Percentiles rank a stretch among this genome's conserved stretches.
phyloP scores from a whole-genome alignment of 2,797 vertebrate species.

The Hyperoplus lanceolatus region DNA sequence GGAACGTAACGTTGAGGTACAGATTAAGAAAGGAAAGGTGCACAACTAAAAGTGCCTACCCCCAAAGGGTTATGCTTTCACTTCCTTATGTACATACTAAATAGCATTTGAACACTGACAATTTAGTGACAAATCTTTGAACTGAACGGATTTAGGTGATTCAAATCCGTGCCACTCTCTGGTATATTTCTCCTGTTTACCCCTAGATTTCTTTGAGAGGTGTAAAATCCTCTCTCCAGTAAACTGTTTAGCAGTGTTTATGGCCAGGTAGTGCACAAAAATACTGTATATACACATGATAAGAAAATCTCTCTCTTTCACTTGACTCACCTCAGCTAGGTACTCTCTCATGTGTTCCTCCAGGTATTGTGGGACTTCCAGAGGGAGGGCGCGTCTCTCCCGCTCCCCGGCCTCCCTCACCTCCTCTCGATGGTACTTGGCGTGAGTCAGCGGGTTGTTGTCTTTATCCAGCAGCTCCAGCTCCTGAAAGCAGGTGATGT shows the following conservation, averaged over 20 bases:
- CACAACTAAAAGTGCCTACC: no score
- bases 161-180: no score
- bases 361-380: conserved; percentile 89
- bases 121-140: no score
- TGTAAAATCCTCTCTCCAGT: no score
- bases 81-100: no score
- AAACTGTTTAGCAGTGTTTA: not conserved
- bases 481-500: conserved; percentile 83
- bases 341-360: conserved; percentile 88
- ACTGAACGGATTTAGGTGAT: no score
- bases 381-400: conserved; percentile 87
- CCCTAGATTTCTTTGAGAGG: no score
- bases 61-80: no score
- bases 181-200: no score
- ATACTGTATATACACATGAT: no score
- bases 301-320: not conserved
- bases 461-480: conserved; percentile 90
- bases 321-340: conserved; percentile 85
- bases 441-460: conserved; percentile 93
- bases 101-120: no score
- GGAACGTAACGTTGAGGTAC: not conserved
- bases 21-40: no score
- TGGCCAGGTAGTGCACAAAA: not conserved
- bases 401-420: conserved; percentile 89
- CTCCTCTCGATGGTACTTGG: conserved; percentile 90